These are phyloP conservation scores for Circaetus cinerascens DNA, from an alignment of 2,113 vertebrate genomes.

Conservation along the genomic window DNA sequence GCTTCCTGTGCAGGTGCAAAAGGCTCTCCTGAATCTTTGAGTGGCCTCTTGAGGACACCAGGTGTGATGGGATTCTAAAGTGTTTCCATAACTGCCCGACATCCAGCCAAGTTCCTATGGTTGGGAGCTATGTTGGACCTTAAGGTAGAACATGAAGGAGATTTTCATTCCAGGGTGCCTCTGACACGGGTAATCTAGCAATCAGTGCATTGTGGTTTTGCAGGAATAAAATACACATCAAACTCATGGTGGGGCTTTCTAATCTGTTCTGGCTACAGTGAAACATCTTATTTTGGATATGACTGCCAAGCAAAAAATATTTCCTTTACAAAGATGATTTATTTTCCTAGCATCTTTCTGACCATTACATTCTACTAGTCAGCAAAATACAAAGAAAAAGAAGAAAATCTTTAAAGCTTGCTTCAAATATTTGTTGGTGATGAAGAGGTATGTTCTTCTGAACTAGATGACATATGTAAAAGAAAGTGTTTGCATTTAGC, in stretches of 20 bases:
- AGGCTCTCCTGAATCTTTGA: neutral
- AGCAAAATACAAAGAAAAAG: neutral
- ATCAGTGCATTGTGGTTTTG: neutral
- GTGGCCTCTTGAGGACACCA: neutral
- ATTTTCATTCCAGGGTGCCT: neutral
- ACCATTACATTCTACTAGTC: neutral
- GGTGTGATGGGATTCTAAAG: neutral
- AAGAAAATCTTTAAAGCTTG: neutral
- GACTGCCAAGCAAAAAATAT: neutral
- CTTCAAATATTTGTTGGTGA: neutral
- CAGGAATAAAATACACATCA: neutral
- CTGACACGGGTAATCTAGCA: neutral
- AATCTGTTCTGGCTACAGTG: neutral
- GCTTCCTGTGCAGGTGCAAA: neutral
- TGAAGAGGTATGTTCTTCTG: neutral
- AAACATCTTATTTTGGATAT: neutral
- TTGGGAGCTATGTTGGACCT: neutral
- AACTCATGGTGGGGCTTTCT: neutral
- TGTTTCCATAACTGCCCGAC: neutral
- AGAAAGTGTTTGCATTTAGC: neutral
- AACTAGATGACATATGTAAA: neutral
- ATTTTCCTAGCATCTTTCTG: neutral
- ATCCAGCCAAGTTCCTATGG: neutral
- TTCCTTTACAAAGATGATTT: neutral
- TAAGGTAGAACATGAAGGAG: neutral